Base-by-base conservation (phyloP, 1,140 invertebrate genomes). In the Reticulitermes speratus region DNA sequence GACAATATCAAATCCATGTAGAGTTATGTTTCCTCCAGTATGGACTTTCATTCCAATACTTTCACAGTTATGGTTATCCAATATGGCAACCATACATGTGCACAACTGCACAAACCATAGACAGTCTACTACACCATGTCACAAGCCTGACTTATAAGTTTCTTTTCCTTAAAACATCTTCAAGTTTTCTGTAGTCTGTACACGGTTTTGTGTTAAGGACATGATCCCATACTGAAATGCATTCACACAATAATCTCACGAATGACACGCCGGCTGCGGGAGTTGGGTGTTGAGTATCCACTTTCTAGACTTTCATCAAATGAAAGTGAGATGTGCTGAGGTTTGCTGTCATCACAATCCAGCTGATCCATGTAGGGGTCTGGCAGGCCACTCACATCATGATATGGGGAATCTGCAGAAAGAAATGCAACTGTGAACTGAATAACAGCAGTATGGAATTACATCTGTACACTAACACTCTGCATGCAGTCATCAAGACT, bases 231-330 rank as follows among this genome's bases (percentile, higher is more conserved):
- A 55, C 52, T 0, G 19, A 12, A 16, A 21, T 19, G 19, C 86
- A 91, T 91, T 96, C 95, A 98, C 90, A 98, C 97, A 91, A 98
- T 98, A 90, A 98, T 98, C 91, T 98, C 97, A 87, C 97, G 94
- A 89, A 98, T 98, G 90, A 98, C 97, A 90, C 97, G 92, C 86
- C 97, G 93, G 88, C 96, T 96, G 89, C 97, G 94, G 88, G 96
- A 97, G 92, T 97, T 98, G 75, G 97, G 97, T 86, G 97, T 98
- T 81, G 97, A 98, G 91, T 97, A 98, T 16, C 97, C 97, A 84
- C 96, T 97, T 91, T 98, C 97, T 23, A 97, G 93, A 87, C 96
- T 97, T 91, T 98, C 97, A 91, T 98, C 97, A 91, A 97, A 98
- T 89, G 96, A 96, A 86, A 97, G 93, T 82, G 96, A 96, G 89